Conservation (phyloP, 2,113 vertebrate species). For the cattle (Bos taurus) region DNA sequence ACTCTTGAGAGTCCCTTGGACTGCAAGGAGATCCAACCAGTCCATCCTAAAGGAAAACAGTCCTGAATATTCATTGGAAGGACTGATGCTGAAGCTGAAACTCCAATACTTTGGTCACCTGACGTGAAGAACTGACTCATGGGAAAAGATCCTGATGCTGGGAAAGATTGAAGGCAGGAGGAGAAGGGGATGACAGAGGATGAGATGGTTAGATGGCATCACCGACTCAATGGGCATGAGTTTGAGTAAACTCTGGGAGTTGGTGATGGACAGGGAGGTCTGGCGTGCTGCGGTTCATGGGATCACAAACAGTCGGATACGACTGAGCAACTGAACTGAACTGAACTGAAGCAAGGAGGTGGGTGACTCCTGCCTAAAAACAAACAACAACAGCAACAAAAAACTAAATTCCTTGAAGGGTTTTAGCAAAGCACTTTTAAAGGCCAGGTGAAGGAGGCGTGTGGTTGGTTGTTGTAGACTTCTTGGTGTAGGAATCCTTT, state of each 20-base stretch:
- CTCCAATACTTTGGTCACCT: not conserved
- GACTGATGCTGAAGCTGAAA: not conserved
- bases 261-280: not conserved
- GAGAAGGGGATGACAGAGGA: not conserved
- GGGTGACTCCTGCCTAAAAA: not conserved
- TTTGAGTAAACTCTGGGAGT: not conserved
- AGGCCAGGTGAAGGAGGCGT: not conserved
- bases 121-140: not conserved
- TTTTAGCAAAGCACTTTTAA: not conserved
- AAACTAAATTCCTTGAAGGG: not conserved
- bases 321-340: not conserved
- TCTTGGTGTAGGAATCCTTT: not conserved
- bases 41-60: not conserved
- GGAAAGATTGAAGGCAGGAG: not conserved
- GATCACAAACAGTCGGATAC: rapidly evolving
- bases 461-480: not conserved
- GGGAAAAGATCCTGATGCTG: not conserved
- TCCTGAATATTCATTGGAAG: not conserved
- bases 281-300: rapidly evolving
- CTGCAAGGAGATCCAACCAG: not conserved
- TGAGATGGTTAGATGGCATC: not conserved
- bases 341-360: not conserved
- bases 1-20: not conserved
- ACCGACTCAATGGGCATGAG: not conserved
- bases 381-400: not conserved